Evolutionary conservation across 2,888 invertebrate species (phyloP).

Genomic region (Penaeus monodon): DNA sequence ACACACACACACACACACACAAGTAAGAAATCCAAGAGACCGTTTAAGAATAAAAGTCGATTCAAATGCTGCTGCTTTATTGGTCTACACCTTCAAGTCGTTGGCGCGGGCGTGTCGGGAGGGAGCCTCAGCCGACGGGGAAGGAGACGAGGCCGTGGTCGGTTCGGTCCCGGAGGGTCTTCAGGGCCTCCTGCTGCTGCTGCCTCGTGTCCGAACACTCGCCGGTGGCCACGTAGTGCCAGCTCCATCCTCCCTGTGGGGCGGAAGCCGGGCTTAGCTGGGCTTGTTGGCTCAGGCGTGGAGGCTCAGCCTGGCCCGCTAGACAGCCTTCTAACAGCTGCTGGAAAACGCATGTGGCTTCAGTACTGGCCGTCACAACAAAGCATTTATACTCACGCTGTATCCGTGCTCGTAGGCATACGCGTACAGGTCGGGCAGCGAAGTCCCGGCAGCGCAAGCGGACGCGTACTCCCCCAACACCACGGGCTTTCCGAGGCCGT

Average conservation of each 20-base stretch:
- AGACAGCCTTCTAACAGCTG: background rate
- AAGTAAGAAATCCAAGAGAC: no score
- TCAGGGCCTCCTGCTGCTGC: slow-evolving; percentile 17
- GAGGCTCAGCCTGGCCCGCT: background rate
- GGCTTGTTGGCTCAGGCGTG: background rate
- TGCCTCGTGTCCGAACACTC: slow-evolving; percentile 42
- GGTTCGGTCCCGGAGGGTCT: slow-evolving; percentile 27
- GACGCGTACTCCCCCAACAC: slow-evolving; percentile 67
- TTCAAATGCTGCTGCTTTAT: background rate
- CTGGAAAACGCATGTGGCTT: background rate
- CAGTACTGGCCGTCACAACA: background rate
- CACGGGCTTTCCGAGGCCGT: slow-evolving; percentile 66
- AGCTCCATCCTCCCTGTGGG: slow-evolving; percentile 28
- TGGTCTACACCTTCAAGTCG: background rate
- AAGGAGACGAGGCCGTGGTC: slow-evolving; percentile 46
- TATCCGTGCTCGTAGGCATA: slow-evolving; percentile 48
- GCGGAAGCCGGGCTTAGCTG: background rate
- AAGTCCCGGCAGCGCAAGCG: slow-evolving; percentile 29
- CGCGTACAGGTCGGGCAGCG: slow-evolving; percentile 31
- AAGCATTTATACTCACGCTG: slow-evolving; percentile 34
- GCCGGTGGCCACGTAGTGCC: slow-evolving; percentile 53
- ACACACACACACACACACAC: no score
- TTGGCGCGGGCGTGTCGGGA: background rate
- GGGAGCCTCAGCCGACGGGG: slow-evolving; percentile 22
- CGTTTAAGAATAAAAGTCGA: no score